Evolutionary conservation across 2,797 vertebrate species (phyloP).

Genomic region (Danionella dracula): DNA sequence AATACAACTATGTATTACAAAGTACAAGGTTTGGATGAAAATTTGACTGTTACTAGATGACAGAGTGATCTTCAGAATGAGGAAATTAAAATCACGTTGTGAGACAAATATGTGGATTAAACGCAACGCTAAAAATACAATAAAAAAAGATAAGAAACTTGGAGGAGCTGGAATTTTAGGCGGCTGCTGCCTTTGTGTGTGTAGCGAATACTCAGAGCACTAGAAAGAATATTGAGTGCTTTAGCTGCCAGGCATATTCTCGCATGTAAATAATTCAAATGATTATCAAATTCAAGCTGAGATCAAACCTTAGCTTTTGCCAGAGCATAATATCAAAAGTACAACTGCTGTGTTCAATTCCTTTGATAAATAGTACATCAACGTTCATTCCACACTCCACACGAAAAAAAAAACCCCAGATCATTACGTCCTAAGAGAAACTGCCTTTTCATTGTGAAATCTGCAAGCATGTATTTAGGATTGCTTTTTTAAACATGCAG

Average conservation of each 20-base stretch:
- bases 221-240: slow-evolving; percentile 29
- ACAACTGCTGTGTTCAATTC: slow-evolving; percentile 22
- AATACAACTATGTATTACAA: too few relatives aligned
- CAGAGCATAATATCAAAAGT: slow-evolving; percentile 43
- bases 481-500: background rate
- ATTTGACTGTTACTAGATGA: too few relatives aligned
- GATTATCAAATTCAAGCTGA: slow-evolving; percentile 45
- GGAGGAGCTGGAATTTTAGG: slow-evolving; percentile 15
- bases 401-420: background rate
- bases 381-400: slow-evolving; percentile 27
- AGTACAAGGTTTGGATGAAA: too few relatives aligned
- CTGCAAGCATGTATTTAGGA: background rate
- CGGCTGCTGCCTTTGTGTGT: slow-evolving; percentile 12
- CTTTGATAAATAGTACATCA: slow-evolving; percentile 38
- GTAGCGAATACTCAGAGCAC: slow-evolving; percentile 23
- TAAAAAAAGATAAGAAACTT: background rate
- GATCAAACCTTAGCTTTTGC: slow-evolving; percentile 39
- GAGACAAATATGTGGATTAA: too few relatives aligned
- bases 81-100: too few relatives aligned
- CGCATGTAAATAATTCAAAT: slow-evolving; percentile 45
- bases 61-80: too few relatives aligned
- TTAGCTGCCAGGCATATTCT: slow-evolving; percentile 34
- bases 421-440: background rate
- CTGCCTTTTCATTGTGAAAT: slow-evolving; percentile 16
- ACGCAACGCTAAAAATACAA: background rate